Evolutionary conservation across 2,113 vertebrate species (phyloP).

Genomic region (Cynocephalus volans): DNA sequence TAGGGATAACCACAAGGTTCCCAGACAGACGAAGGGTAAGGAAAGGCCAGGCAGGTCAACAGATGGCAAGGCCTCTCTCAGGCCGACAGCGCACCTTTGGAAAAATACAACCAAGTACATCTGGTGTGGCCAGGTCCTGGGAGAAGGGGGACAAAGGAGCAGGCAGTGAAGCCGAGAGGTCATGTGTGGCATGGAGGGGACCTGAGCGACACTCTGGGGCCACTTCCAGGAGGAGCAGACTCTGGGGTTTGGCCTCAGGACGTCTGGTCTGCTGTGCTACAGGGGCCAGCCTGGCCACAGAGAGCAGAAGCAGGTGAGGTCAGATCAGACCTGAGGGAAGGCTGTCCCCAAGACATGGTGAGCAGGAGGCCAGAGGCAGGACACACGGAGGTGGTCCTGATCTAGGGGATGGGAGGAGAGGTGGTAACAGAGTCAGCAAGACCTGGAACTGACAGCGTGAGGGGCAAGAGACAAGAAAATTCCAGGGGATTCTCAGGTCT

Average conservation of each 20-base stretch:
- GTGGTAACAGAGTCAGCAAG: background rate
- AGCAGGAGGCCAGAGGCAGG: background rate
- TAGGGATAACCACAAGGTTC: background rate
- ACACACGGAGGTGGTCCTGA: background rate
- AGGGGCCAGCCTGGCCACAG: background rate
- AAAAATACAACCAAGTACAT: background rate
- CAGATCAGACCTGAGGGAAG: background rate
- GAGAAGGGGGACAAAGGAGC: background rate
- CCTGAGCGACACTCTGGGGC: background rate
- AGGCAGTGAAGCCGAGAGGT: background rate
- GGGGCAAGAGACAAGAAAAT: no score
- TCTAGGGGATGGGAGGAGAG: accelerated
- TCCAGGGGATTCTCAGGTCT: background rate
- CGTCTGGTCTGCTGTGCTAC: background rate
- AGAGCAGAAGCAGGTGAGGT: background rate
- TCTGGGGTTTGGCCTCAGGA: background rate
- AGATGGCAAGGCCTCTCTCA: background rate
- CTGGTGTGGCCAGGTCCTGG: background rate
- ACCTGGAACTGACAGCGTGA: background rate
- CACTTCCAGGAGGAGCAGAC: background rate
- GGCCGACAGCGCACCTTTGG: background rate
- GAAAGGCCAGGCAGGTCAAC: background rate
- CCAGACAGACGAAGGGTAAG: background rate
- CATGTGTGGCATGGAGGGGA: background rate
- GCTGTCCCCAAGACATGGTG: accelerated